phyloP scores from a whole-genome alignment of 2,797 vertebrate species.

The Coreius guichenoti region DNA sequence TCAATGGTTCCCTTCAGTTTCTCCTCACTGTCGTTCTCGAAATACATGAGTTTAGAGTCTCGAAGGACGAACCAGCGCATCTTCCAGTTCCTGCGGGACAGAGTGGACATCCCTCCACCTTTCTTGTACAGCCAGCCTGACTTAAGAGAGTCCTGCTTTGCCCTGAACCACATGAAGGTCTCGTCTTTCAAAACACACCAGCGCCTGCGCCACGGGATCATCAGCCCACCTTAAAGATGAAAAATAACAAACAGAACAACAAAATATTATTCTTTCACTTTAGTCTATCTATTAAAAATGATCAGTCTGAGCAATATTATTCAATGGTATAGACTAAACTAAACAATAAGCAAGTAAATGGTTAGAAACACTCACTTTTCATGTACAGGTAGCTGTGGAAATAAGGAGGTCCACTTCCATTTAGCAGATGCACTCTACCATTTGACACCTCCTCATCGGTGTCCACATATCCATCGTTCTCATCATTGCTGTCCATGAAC shows the following conservation, averaged over 20 bases:
- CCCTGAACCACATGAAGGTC: constrained; percentile 95
- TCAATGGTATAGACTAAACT: background rate
- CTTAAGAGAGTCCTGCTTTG: constrained; percentile 91
- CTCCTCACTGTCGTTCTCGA: constrained; percentile 91
- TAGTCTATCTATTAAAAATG: background rate
- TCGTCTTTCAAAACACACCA: constrained; percentile 95
- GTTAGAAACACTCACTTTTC: constrained; percentile 82
- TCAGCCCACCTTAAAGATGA: constrained; percentile 82
- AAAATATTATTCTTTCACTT: background rate
- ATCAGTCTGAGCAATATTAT: background rate
- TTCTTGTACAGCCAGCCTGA: constrained; percentile 95
- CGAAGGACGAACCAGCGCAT: constrained; percentile 94
- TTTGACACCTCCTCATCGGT: constrained; percentile 93
- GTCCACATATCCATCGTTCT: constrained; percentile 88
- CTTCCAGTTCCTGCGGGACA: constrained; percentile 93
- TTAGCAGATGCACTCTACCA: constrained; percentile 82
- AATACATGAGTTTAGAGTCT: constrained; percentile 90
- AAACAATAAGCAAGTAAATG: background rate
- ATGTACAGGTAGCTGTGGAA: constrained; percentile 96
- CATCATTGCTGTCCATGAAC: constrained; percentile 92
- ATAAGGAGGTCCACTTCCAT: constrained; percentile 87
- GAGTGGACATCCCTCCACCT: constrained; percentile 89
- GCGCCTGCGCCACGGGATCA: constrained; percentile 91
- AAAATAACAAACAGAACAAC: background rate
- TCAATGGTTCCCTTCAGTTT: constrained; percentile 91